Base-by-base conservation (phyloP, 1,140 invertebrate species). In the Conopomorpha cramerella region DNA sequence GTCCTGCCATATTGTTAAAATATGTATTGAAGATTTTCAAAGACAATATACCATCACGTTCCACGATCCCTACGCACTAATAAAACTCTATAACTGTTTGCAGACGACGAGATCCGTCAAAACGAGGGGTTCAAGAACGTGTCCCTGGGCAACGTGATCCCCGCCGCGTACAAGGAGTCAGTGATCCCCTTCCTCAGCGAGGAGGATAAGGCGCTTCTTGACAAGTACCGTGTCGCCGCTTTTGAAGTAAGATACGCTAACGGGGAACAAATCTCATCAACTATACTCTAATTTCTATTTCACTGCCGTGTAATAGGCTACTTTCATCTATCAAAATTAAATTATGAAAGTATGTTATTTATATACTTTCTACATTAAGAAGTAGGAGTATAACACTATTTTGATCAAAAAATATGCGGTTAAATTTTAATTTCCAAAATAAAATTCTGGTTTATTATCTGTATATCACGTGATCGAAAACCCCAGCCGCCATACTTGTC, bases 41-140 rank as follows among this genome's bases (percentile, higher is more conserved):
- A 7, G 28, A 11, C 4, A 30, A 7, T 30, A 11, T 30, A 30
- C 13, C 4, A 10, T 23, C 19, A 23, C 4, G 4, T 23, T 4
- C 19, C 4, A 6, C 4, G 10, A 10, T 23, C 4, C 4, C 19
- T 23, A 23, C 10, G 10, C 19, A 23, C 19, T 23, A 23, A 10
- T 10, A 23, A 23, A 4, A 23, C 19, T 10, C 19, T 23, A 10
- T 23, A 23, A n/a, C n/a, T n/a, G n/a, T 23, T 6, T 77, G 35
- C 49, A 91, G 89, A 98, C 81, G 93, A 97, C 68, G 93, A 96
- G 49, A 97, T 98, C 37, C 85, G 93, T 17, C 93, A 98, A 63
- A 84, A 83, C 36, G 93, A 96, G 78, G 96, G 96, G 2, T 98
- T 98, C 60, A 98, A 98, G 59, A 98, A 98, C 64, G 95, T 98